Base-by-base conservation (phyloP, 2,797 vertebrate species). In the Gymnoscopelus braueri region DNA sequence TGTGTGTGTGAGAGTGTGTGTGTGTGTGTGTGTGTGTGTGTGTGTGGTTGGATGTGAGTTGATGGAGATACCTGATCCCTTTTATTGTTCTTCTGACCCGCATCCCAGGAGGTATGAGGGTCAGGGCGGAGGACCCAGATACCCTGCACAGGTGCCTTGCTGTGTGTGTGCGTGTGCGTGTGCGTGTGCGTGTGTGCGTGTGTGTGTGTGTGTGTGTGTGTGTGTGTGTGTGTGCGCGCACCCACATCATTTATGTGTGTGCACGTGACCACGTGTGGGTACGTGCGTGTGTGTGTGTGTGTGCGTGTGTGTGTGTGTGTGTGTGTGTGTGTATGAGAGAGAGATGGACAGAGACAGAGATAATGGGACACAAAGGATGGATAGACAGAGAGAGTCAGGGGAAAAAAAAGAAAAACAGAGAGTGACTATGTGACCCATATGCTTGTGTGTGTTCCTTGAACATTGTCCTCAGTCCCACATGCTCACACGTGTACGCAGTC, bases 71-170 rank as follows among this genome's bases (percentile, higher is more conserved):
- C 83, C 75, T 61, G 82, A 91, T 88, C 80, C 88, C 74, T 85
- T 85, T 87, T 87, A 88, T 88, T 89, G 88, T 89, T 87, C 79
- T 71, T 84, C 78, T 89, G 88, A 90, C 89, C 87, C 75, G 71
- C 80, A 89, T 91, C 87, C 75, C 76, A 81, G 70, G 69, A 87
- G 84, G 67, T 79, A 87, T 80, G 73, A 80, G 75, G 87, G 83
- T 90, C 84, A 87, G 86, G 86, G 82, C 72, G 83, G 75, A 83
- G 84, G 58, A 73, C 72, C 57, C 70, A 71, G 74, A 87, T 81
- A 84, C 68, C 66, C 69, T 57, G 69, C 81, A 79, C 90, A 89
- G 87, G 88, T 88, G 87, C 56, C 23, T 81, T 12, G n/a, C 63
- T 74, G 74, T 68, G 67, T 70, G 26, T 2, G 49, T 67, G 74